Conservation (phyloP, 2,888 invertebrate genomes). For the Lasioglossum zephyrum region DNA sequence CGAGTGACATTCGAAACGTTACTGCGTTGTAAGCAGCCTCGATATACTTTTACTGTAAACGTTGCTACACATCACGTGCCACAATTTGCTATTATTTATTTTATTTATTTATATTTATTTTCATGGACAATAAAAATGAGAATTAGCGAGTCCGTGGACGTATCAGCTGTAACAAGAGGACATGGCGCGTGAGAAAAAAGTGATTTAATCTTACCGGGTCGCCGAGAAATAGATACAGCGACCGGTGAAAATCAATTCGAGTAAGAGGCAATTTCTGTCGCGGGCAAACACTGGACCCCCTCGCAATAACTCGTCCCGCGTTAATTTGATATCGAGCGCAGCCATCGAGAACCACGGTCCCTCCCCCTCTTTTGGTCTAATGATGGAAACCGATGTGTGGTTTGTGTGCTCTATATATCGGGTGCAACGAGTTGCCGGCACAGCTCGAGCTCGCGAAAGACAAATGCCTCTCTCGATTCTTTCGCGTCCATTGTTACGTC, state of each 20-base stretch:
- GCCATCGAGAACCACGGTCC: background rate
- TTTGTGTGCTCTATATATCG: background rate
- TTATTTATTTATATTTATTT: too few relatives aligned
- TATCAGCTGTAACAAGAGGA: background rate
- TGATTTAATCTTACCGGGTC: slow-evolving; percentile 33
- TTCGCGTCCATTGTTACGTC: background rate
- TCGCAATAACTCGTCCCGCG: slow-evolving; percentile 24
- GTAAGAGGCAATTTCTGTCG: slow-evolving; percentile 36
- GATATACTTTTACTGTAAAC: background rate
- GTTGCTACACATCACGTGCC: background rate
- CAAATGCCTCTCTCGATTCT: background rate
- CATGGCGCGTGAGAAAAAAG: background rate
- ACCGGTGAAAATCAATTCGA: slow-evolving; percentile 37
- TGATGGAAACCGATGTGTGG: slow-evolving; percentile 5
- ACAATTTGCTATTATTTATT: background rate
- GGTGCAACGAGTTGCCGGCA: background rate
- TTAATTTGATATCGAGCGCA: slow-evolving; percentile 10
- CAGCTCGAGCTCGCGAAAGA: background rate
- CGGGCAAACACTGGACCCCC: slow-evolving; percentile 6
- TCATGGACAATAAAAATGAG: background rate
- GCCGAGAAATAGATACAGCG: background rate
- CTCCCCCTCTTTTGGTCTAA: background rate
- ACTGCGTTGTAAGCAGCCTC: background rate
- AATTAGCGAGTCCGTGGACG: background rate
- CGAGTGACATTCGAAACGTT: slow-evolving; percentile 18